phyloP scores from a whole-genome alignment of 2,888 invertebrate genomes.

The Hirudinaria manillensis region DNA sequence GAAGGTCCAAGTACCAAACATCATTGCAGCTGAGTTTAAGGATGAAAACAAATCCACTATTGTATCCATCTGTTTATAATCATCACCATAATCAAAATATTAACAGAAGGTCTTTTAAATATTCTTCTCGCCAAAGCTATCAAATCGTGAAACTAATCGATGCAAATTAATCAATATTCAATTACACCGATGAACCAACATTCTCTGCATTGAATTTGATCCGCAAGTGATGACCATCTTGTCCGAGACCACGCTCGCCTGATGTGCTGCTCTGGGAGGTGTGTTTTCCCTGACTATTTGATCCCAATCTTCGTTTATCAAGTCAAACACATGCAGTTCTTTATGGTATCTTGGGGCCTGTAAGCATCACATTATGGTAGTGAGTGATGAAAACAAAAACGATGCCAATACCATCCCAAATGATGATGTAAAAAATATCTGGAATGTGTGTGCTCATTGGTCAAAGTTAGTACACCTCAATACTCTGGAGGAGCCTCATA shows the following conservation, averaged over 20 bases:
- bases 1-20: background rate
- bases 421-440: background rate
- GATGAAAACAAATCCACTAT: background rate
- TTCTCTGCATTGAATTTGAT: background rate
- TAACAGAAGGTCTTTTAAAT: background rate
- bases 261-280: constrained; percentile 10
- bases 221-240: constrained; percentile 17
- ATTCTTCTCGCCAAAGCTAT: background rate
- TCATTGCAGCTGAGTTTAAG: constrained; percentile 10
- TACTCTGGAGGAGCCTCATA: too few relatives aligned
- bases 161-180: too few relatives aligned
- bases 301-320: background rate
- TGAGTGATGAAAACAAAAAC: too few relatives aligned
- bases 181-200: too few relatives aligned
- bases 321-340: background rate
- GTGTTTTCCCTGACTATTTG: background rate
- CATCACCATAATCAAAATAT: background rate
- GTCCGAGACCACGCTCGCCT: background rate
- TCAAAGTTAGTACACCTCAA: too few relatives aligned
- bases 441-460: too few relatives aligned
- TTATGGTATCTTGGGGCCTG: background rate
- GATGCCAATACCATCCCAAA: too few relatives aligned
- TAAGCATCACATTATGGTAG: too few relatives aligned
- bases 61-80: background rate
- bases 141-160: too few relatives aligned